Conservation (phyloP, 2,797 vertebrate species). For the Darevskia mixta region DNA sequence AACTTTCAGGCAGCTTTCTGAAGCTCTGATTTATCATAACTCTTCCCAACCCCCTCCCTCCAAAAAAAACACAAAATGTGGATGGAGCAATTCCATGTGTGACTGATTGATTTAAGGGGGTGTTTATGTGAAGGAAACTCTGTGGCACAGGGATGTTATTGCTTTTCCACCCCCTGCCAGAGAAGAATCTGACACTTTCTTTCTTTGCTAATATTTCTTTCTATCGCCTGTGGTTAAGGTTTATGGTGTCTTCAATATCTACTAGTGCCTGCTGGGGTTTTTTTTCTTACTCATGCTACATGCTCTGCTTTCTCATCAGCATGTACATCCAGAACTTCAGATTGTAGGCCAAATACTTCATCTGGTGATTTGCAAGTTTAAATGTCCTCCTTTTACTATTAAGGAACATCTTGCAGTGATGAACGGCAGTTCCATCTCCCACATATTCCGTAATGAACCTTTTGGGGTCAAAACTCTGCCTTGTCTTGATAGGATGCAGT, state of each 20-base stretch:
- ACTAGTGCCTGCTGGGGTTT: slow-evolving; percentile 70
- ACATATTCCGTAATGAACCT: not conserved
- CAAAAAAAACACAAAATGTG: slow-evolving; percentile 46
- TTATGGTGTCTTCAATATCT: slow-evolving; percentile 73
- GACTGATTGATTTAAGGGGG: slow-evolving; percentile 63
- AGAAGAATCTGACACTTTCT: slow-evolving; percentile 73
- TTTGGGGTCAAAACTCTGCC: not conserved
- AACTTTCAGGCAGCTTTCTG: slow-evolving; percentile 62
- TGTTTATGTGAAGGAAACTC: slow-evolving; percentile 65
- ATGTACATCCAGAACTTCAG: slow-evolving; percentile 58
- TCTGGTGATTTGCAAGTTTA: slow-evolving; percentile 59
- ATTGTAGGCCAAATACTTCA: slow-evolving; percentile 61
- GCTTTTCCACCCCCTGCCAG: slow-evolving; percentile 72
- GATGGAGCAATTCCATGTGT: slow-evolving; percentile 52
- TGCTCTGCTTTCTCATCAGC: slow-evolving; percentile 60
- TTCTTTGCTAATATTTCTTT: slow-evolving; percentile 71
- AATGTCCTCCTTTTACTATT: slow-evolving; percentile 64
- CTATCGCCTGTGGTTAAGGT: slow-evolving; percentile 71
- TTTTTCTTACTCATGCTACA: slow-evolving; percentile 41
- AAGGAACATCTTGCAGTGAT: slow-evolving; percentile 49
- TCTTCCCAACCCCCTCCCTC: slow-evolving; percentile 14
- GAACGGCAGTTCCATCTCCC: not conserved
- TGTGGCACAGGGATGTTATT: slow-evolving; percentile 71
- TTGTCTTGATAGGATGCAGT: not conserved
- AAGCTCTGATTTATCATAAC: slow-evolving; percentile 69